phyloP scores from a whole-genome alignment of 2,113 vertebrate species.

The Corapipo altera region DNA sequence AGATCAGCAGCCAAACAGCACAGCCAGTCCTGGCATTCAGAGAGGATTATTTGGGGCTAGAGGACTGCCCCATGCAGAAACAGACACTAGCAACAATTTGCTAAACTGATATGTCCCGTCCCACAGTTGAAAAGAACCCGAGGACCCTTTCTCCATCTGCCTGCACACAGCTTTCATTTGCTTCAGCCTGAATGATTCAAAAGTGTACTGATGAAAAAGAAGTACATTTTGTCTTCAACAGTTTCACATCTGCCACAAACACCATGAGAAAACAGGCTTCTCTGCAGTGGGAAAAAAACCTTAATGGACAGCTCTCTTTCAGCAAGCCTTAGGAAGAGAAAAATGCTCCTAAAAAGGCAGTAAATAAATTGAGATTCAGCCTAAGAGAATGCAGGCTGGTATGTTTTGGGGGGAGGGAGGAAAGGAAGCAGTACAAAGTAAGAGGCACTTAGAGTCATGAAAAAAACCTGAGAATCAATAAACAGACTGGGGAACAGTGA shows the following conservation, averaged over 20 bases:
- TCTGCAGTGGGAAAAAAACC: neutral
- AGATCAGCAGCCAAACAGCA: constrained; percentile 28
- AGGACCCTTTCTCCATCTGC: neutral
- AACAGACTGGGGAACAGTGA: neutral
- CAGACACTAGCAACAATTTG: neutral
- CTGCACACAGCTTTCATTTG: neutral
- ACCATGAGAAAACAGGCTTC: neutral
- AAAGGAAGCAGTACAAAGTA: neutral
- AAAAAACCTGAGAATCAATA: constrained; percentile 36
- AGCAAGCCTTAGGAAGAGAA: neutral
- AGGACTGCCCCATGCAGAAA: neutral
- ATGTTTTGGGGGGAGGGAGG: neutral
- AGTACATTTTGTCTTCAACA: neutral
- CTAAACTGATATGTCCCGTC: neutral
- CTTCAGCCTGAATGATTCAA: neutral
- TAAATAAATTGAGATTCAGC: constrained; percentile 13
- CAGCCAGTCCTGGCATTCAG: neutral
- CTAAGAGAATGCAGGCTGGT: neutral
- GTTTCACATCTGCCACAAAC: neutral
- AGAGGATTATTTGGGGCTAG: neutral
- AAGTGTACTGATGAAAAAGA: neutral
- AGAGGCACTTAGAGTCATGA: constrained; percentile 5
- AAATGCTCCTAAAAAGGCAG: neutral
- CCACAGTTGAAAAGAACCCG: neutral
- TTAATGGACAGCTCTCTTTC: neutral